Evolutionary conservation across 2,113 vertebrate species (phyloP).

Genomic region (Hemiscyllium ocellatum): DNA sequence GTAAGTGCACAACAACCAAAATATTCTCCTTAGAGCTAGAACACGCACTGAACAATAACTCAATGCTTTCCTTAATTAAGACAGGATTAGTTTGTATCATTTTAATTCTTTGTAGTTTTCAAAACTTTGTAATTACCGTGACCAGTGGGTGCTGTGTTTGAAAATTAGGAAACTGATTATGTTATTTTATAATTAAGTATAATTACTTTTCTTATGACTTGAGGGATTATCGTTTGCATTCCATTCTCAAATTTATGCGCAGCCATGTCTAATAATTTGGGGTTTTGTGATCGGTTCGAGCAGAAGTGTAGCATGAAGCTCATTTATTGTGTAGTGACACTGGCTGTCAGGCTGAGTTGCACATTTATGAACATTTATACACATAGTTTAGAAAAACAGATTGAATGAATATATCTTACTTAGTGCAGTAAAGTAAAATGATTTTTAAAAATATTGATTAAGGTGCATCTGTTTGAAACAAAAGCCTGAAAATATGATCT

Average conservation of each 20-base stretch:
- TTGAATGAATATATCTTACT: not conserved
- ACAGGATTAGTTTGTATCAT: not conserved
- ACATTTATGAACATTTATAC: not conserved
- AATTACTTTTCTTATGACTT: not conserved
- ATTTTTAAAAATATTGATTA: not conserved
- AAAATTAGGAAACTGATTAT: not conserved
- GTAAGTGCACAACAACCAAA: conserved; percentile 60
- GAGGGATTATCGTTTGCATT: not conserved
- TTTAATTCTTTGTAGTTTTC: not conserved
- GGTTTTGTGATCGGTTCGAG: not conserved
- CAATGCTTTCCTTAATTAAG: not conserved
- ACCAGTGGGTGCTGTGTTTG: not conserved
- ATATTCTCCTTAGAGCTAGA: not conserved
- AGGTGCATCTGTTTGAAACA: not conserved
- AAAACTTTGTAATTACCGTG: not conserved
- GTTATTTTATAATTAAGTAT: not conserved
- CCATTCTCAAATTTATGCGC: not conserved
- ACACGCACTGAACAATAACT: no score
- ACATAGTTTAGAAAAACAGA: not conserved
- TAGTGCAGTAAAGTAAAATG: not conserved
- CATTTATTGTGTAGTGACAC: not conserved
- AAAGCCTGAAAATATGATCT: not conserved
- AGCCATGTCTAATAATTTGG: not conserved
- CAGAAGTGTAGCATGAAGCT: not conserved
- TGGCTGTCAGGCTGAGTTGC: not conserved